phyloP scores from a whole-genome alignment of 1,140 invertebrate genomes.

The Drosophila tsacasi region DNA sequence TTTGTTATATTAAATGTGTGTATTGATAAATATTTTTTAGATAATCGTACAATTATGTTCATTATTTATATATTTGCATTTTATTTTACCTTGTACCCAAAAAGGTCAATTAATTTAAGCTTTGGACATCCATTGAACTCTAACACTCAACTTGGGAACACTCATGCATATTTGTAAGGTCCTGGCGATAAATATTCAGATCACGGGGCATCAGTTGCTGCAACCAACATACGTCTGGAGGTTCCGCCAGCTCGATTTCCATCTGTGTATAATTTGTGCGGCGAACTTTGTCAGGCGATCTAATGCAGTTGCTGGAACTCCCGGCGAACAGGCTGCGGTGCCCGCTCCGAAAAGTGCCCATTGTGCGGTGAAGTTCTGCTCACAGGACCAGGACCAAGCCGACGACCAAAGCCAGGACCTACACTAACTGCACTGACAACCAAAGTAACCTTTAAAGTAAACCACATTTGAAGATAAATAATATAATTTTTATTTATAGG shows the following conservation, averaged over 20 bases:
- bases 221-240: slow-evolving; percentile 21
- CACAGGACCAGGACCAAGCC: slow-evolving; percentile 7
- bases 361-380: slow-evolving; percentile 22
- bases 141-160: not conserved
- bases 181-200: slow-evolving; percentile 35
- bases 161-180: slow-evolving; percentile 27
- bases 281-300: slow-evolving; percentile 66
- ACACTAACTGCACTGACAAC: not conserved
- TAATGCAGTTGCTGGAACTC: slow-evolving; percentile 59
- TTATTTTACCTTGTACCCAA: too few relatives aligned
- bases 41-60: too few relatives aligned
- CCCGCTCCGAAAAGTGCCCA: slow-evolving; percentile 19
- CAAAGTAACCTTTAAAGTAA: not conserved
- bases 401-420: slow-evolving; percentile 1
- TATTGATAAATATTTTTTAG: too few relatives aligned
- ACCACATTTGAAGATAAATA: not conserved
- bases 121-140: not conserved
- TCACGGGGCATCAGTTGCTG: slow-evolving; percentile 19
- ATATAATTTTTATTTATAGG: too few relatives aligned
- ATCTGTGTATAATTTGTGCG: slow-evolving; percentile 57
- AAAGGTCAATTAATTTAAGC: not conserved
- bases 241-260: slow-evolving; percentile 33
- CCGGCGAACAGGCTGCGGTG: slow-evolving; percentile 29
- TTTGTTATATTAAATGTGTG: too few relatives aligned
- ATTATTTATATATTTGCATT: too few relatives aligned